Evolutionary conservation across 1,140 invertebrate genomes (phyloP).

Genomic region (Scaptomyza montana): DNA sequence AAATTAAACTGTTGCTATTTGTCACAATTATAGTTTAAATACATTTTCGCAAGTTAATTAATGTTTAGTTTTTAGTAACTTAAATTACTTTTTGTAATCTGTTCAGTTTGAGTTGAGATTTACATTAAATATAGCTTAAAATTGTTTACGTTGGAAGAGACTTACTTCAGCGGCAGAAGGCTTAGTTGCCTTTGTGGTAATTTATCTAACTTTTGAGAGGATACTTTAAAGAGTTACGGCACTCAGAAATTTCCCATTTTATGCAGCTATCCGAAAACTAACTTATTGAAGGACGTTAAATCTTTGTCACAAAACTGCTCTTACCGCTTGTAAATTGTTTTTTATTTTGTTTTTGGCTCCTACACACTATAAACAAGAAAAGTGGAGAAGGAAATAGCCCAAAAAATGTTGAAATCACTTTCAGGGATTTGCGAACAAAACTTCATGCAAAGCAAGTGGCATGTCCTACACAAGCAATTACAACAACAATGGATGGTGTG

Average conservation of each 20-base stretch:
- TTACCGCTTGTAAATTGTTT: neutral
- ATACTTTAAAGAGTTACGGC: too few species aligned
- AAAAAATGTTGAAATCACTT: conserved; percentile 43
- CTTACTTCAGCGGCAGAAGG: too few species aligned
- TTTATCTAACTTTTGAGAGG: too few species aligned
- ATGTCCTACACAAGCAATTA: conserved; percentile 75
- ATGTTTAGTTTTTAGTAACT: neutral
- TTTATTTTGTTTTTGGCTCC: neutral
- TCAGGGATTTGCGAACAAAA: conserved; percentile 19
- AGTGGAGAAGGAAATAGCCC: neutral
- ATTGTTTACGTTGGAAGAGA: too few species aligned
- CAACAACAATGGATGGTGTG: conserved; percentile 63
- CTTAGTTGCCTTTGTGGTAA: too few species aligned
- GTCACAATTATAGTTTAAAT: conserved; percentile 21
- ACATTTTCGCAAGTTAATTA: conserved; percentile 6
- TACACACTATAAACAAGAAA: conserved; percentile 3
- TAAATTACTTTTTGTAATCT: neutral
- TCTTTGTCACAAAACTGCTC: neutral
- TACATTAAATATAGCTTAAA: too few species aligned
- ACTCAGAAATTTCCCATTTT: too few species aligned
- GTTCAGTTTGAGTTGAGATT: too few species aligned
- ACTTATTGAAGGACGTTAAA: neutral
- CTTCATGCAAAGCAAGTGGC: conserved; percentile 56
- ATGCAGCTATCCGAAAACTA: neutral
- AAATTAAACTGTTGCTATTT: conserved; percentile 28